phyloP scores from a whole-genome alignment of 2,113 vertebrate genomes.

The Erythrolamprus reginae region DNA sequence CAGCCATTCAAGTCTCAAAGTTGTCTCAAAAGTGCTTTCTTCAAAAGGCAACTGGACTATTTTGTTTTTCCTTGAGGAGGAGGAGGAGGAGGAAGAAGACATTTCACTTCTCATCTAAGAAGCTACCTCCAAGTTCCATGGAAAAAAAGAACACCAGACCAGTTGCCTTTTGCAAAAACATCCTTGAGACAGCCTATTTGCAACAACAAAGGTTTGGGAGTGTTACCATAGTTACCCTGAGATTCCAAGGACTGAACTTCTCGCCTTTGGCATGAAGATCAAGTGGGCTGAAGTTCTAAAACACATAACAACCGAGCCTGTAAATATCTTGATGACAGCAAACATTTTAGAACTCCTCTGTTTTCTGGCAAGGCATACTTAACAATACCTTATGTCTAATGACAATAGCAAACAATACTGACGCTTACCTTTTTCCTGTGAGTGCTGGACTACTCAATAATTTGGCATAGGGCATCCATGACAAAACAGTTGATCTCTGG shows the following conservation, averaged over 20 bases:
- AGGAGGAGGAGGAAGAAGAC: no score
- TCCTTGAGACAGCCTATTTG: not conserved
- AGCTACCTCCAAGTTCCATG: no score
- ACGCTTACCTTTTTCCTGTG: not conserved
- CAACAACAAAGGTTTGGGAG: not conserved
- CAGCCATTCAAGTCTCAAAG: no score
- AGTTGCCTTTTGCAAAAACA: no score
- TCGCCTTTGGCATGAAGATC: not conserved
- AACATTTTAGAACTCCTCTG: not conserved
- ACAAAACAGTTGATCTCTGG: not conserved
- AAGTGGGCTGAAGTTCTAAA: not conserved
- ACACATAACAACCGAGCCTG: not conserved
- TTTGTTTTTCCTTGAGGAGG: no score
- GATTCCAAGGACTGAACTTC: not conserved
- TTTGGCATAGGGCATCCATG: not conserved
- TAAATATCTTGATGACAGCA: not conserved
- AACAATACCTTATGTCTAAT: not conserved
- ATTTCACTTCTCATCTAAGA: no score
- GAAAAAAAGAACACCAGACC: no score
- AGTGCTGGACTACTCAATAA: not conserved
- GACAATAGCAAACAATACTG: not conserved
- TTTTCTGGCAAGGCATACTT: not conserved
- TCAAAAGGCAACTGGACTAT: no score
- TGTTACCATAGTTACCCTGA: not conserved
- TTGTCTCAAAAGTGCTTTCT: no score